A percentile compares a stretch with the other conserved stretches of the same genome.
Evolutionary conservation across 2,888 invertebrate species (phyloP).

Genomic region (Tetragonula carbonaria): DNA sequence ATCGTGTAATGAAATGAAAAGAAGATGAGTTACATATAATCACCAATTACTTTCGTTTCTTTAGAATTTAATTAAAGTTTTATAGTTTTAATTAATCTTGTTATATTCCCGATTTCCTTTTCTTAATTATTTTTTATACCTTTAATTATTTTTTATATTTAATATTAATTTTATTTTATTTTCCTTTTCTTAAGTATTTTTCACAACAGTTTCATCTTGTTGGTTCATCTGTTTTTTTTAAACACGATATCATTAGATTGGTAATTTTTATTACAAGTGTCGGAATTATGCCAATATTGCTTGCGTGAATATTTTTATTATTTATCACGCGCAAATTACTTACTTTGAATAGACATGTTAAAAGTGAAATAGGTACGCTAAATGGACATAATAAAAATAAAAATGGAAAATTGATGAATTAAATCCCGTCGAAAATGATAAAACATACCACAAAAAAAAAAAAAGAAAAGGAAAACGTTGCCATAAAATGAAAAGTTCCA

Average conservation of each 20-base stretch:
- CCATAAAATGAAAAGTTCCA: background rate
- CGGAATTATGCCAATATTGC: background rate
- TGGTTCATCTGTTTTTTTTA: background rate
- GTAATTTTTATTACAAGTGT: background rate
- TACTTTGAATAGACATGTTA: background rate
- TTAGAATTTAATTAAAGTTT: background rate
- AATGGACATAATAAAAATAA: background rate
- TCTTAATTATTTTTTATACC: background rate
- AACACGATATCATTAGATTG: background rate
- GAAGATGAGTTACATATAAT: background rate
- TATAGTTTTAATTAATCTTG: background rate
- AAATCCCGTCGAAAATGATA: background rate
- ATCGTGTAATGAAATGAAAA: background rate
- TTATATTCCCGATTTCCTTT: background rate
- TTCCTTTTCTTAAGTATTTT: background rate
- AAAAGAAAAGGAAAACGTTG: background rate
- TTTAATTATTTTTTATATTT: no score
- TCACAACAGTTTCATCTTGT: background rate
- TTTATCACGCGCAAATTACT: background rate
- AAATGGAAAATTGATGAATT: background rate
- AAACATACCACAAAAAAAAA: background rate
- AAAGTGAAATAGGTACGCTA: background rate
- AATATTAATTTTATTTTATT: no score
- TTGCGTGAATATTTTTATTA: background rate
- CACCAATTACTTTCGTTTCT: background rate